phyloP scores from a whole-genome alignment of 2,888 invertebrate species.

The Monoplex corrugatus region DNA sequence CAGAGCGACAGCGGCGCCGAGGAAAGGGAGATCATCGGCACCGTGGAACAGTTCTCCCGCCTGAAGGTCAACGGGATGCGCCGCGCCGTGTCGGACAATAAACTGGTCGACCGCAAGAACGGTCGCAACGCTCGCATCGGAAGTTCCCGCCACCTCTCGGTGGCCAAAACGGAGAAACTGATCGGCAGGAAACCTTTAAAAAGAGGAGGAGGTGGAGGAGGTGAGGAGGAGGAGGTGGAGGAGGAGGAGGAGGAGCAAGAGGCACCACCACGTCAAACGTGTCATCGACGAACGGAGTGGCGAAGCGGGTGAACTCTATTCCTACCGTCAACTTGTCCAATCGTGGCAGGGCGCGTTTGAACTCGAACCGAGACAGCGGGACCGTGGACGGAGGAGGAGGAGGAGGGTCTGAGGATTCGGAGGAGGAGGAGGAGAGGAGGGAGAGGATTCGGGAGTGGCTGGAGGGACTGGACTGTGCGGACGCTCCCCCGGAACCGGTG shows the following conservation, averaged over 20 bases:
- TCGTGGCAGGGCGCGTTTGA: not conserved
- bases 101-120: conserved; percentile 39
- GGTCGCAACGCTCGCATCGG: not conserved
- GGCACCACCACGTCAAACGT: not conserved
- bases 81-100: conserved; percentile 54
- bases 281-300: too few relatives aligned
- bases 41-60: conserved; percentile 30
- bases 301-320: conserved; percentile 40
- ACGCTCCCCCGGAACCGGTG: conserved; percentile 58
- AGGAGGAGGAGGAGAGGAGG: conserved; percentile 51
- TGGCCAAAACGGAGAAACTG: conserved; percentile 44
- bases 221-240: not conserved
- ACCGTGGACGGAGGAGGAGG: not conserved
- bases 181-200: not conserved
- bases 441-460: conserved; percentile 59
- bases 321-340: conserved; percentile 24
- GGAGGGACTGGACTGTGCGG: conserved; percentile 57
- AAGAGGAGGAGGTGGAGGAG: not conserved
- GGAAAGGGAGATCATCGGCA: not conserved
- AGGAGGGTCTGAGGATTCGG: conserved; percentile 18
- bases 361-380: not conserved
- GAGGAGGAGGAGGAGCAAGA: not conserved
- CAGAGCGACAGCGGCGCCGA: conserved; percentile 33
- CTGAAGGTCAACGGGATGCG: conserved; percentile 39
- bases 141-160: conserved; percentile 45